These are phyloP conservation scores for Phymorhynchus buccinoides DNA, from an alignment of 1,140 invertebrate genomes.

Conservation along the genomic window DNA sequence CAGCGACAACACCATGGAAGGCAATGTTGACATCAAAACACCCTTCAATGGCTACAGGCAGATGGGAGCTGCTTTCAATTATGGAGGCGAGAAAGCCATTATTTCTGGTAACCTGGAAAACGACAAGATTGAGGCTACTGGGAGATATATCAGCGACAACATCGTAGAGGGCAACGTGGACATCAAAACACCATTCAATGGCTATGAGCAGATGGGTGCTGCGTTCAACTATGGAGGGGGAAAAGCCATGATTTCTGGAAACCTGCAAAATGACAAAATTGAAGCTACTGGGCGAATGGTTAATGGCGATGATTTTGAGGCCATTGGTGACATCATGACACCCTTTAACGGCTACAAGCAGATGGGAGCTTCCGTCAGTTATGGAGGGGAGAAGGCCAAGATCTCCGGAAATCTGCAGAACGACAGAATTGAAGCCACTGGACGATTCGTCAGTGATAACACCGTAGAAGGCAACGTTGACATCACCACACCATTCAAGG, in stretches of 20 bases:
- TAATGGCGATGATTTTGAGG: neutral
- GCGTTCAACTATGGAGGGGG: neutral
- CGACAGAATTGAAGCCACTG: neutral
- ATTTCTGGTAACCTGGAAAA: neutral
- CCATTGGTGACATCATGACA: neutral
- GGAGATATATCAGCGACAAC: neutral
- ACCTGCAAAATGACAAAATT: neutral
- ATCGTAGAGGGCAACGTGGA: neutral
- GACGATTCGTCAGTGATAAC: neutral
- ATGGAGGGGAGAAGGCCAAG: neutral
- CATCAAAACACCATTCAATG: neutral
- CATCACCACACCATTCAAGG: slow-evolving; percentile 23
- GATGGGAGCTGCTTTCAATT: neutral
- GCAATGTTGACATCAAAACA: neutral
- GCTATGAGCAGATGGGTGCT: neutral
- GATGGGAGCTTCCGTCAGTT: neutral
- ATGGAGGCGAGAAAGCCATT: neutral
- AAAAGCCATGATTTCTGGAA: neutral
- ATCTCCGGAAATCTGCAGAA: neutral
- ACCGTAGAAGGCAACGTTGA: neutral
- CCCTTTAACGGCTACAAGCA: slow-evolving; percentile 5
- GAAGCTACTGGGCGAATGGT: neutral
- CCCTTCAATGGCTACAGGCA: slow-evolving; percentile 4
- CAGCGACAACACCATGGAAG: neutral
- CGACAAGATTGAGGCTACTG: slow-evolving; percentile 1